Conservation (phyloP, 2,888 invertebrate genomes). For the Invenusta paracnida region DNA sequence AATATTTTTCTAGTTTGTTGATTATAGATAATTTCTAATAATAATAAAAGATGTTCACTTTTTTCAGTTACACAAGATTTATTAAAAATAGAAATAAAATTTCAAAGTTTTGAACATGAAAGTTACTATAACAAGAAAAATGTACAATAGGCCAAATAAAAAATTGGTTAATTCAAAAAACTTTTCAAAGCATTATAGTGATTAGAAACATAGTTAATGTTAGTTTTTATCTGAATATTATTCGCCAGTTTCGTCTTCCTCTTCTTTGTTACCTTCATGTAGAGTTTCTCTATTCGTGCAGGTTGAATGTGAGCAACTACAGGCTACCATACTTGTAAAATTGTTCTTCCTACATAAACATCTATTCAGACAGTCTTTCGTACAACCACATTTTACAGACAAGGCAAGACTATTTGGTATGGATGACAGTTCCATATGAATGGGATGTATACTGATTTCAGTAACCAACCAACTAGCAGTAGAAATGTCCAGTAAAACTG, state of each 20-base stretch:
- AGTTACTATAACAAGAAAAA: background rate
- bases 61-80: background rate
- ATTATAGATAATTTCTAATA: background rate
- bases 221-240: background rate
- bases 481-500: slow-evolving; percentile 3
- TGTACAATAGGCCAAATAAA: background rate
- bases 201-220: background rate
- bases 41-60: background rate
- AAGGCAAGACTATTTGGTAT: background rate
- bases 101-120: background rate
- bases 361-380: no score
- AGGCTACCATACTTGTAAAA: background rate
- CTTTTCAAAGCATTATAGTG: background rate
- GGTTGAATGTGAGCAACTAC: background rate
- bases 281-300: background rate
- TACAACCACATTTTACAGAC: background rate
- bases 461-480: background rate
- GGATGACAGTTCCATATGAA: no score
- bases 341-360: no score
- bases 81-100: slow-evolving; percentile 3
- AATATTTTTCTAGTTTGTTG: background rate
- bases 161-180: background rate
- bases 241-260: background rate
- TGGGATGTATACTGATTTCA: no score
- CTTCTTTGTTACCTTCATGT: background rate